phyloP scores from a whole-genome alignment of 2,888 invertebrate species.

The Epsilonema sp. region DNA sequence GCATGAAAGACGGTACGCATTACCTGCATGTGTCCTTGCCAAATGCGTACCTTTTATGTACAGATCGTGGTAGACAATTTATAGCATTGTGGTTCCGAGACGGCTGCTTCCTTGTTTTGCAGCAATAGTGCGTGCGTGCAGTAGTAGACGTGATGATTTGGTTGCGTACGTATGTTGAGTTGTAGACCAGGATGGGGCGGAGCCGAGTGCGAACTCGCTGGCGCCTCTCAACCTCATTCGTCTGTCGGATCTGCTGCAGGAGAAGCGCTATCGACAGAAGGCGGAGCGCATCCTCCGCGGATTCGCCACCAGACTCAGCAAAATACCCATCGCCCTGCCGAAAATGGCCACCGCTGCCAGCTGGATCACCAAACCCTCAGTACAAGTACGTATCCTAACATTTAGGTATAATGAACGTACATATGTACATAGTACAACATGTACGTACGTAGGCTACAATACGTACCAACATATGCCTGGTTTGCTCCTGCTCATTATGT shows the following conservation, averaged over 20 bases:
- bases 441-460: no score
- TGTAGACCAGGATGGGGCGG: constrained; percentile 77
- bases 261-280: constrained; percentile 33
- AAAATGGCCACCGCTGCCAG: constrained; percentile 41
- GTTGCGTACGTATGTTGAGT: no score
- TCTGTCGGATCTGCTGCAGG: constrained; percentile 46
- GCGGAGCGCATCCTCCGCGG: constrained; percentile 27
- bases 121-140: no score
- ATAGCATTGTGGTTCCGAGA: no score
- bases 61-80: neutral
- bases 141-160: no score
- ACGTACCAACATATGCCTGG: neutral
- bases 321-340: constrained; percentile 49
- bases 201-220: constrained; percentile 77
- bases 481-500: no score
- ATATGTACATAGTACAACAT: no score
- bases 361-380: no score
- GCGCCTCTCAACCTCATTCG: constrained; percentile 57
- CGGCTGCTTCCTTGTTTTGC: no score
- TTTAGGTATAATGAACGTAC: no score
- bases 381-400: no score
- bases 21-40: no score
- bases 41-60: neutral
- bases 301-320: constrained; percentile 43
- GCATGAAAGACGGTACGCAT: constrained; percentile 58